Evolutionary conservation across 1,140 invertebrate species (phyloP), one percentile per base, ranked within the genome.

Genomic region (Solenopsis fugax): DNA sequence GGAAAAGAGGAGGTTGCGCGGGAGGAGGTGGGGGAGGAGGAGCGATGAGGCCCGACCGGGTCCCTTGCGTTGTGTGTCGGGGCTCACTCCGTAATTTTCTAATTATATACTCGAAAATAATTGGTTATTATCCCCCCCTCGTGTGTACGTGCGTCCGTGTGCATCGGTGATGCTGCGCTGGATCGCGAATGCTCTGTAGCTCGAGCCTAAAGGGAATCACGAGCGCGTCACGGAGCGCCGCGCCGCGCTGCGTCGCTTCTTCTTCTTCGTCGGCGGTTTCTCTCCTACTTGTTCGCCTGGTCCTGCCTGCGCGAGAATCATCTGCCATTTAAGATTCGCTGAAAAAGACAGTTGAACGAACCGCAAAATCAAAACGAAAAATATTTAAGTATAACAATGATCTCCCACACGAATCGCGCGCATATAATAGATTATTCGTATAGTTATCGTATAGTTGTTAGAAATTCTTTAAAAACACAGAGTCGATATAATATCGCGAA

Each of bases 21-120:
- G 37, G 64, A 80, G 80, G 75, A 41, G 7, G 69, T 64, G 67
- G 65, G 54, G 69, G 62, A 86, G 52, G 65, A 64, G 71, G 78
- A 84, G 65, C 60, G 75, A 90, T 60, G 76, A 80, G 77, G 87
- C 90, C 64, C 64, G 87, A 72, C 75, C 77, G 64, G 88, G 92
- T 92, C 91, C 85, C 92, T 84, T 87, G 89, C 92, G 91, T 88
- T 90, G 91, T 92, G 92, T 92, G 92, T 92, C 91, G 93, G 90
- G 72, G 87, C 92, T 93, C 91, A 92, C 93, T 94, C 94, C 87
- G 93, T 94, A 95, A 95, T 95, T 94, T 95, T 95, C 94, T 95
- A 94, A 95, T 95, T 94, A 95, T 95, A 94, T 93, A 93, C 93
- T 95, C 93, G 92, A 95, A 95, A 95, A 95, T 95, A 95, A 94